Percentiles rank a stretch among this genome's conserved stretches.
Evolutionary conservation across 1,140 invertebrate genomes (phyloP).

Genomic region (Aporrectodea caliginosa): DNA sequence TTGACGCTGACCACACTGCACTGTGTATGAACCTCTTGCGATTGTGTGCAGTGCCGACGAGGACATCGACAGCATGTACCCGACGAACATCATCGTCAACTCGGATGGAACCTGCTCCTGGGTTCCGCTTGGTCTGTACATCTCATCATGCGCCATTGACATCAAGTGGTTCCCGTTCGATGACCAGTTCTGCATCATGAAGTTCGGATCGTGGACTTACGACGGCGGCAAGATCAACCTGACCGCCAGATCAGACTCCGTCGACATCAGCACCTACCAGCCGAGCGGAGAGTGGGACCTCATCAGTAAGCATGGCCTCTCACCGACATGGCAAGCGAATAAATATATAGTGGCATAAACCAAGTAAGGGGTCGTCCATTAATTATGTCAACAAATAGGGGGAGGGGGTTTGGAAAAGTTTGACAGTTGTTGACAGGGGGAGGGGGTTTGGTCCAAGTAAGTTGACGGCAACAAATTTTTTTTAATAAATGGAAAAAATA

Average conservation of each 20-base stretch:
- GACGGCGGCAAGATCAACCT: conserved; percentile 32
- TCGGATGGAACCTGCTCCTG: conserved; percentile 89
- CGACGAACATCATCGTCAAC: conserved; percentile 88
- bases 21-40: no score
- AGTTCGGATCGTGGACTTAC: conserved; percentile 37
- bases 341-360: no score
- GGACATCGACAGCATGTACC: conserved; percentile 90
- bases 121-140: no score
- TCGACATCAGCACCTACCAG: conserved; percentile 60
- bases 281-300: conserved; percentile 95
- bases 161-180: conserved; percentile 97
- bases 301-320: conserved; percentile 90
- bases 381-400: no score
- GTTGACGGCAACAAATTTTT: no score
- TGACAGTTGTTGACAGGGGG: no score
- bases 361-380: no score
- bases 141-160: conserved; percentile 76
- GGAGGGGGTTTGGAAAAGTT: no score
- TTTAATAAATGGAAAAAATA: no score
- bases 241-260: conserved; percentile 56
- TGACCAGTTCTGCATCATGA: conserved; percentile 34
- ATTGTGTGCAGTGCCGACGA: conserved; percentile 95
- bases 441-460: no score
- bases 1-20: neutral
- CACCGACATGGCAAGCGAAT: no score